Base-by-base conservation (phyloP, 2,888 invertebrate genomes). In the Eupithecia abbreviata region DNA sequence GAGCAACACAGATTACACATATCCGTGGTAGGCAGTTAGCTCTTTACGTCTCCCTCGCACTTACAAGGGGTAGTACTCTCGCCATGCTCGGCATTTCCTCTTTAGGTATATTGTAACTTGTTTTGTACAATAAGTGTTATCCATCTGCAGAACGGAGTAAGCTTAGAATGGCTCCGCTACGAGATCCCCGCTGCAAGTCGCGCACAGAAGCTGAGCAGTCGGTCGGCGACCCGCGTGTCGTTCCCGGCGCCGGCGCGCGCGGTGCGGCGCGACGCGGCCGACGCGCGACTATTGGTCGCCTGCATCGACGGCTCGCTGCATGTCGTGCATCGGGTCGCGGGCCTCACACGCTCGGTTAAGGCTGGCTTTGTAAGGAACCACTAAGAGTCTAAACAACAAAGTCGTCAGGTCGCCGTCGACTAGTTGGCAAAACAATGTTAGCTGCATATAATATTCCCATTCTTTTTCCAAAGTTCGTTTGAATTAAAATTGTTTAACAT, bases 301-400 rank as follows among this genome's bases (percentile, higher is more conserved):
- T 98, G 98, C 86, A 97, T 98, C 71, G 98, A 98, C 92, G 97
- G 98, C 6, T 97, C 98, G 4, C 91, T 99, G 79, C 97, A 97
- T 65, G 92, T 98, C 43, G 96, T 98, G 84, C 98, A 98, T 92
- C 96, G 97, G 77, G 94, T 95, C 45, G 96, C 96, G 80, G 97
- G 98, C 69, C 95, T 97, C 0, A 98, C 97, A 6, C 96, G 96
- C 87, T 96, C 97, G 30, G 96, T 97, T 4, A 97, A 97, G 90
- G 97, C 97, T 75, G 96, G 97, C 75, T 97, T 98, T 93, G 98
- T 98, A 55, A 74, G 69, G 71, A 73, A 9, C 73, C 10, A 18
- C 58, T 18, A 18, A 9, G 2, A 58, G 10, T 18, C 18, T 30
- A 30, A 18, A 4, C 15, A 51, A 2, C 15, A 6, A 51, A 15